A percentile compares a stretch with the other conserved stretches of the same genome.
phyloP scores from a whole-genome alignment of 1,140 invertebrate genomes.

The Anastrepha obliqua region DNA sequence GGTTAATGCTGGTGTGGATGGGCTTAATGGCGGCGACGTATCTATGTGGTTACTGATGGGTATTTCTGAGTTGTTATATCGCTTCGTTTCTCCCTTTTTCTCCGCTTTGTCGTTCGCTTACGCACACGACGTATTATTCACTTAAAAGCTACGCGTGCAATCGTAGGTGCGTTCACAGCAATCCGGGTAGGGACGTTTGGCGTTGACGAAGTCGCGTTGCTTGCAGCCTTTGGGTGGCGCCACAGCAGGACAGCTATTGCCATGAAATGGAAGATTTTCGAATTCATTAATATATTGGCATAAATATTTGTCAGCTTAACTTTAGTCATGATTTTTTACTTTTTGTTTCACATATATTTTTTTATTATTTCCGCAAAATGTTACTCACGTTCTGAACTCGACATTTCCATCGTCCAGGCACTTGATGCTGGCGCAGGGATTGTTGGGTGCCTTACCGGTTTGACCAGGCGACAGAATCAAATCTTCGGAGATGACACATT shows the following conservation, averaged over 20 bases:
- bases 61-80: too few species aligned
- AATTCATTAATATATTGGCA: not conserved
- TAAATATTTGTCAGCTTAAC: not conserved
- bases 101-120: not conserved
- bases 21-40: not conserved
- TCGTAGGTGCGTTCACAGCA: conserved; percentile 69
- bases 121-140: too few species aligned
- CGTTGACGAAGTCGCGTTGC: conserved; percentile 69
- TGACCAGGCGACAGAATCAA: conserved; percentile 70
- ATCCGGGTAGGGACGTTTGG: conserved; percentile 64
- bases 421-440: conserved; percentile 65
- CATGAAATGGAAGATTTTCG: conserved; percentile 20
- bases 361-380: conserved; percentile 15
- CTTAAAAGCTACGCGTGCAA: conserved; percentile 64
- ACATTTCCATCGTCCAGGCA: conserved; percentile 62
- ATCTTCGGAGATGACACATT: conserved; percentile 71
- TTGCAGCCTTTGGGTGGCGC: conserved; percentile 70
- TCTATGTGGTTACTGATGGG: too few species aligned
- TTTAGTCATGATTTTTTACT: too few species aligned
- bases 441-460: conserved; percentile 64
- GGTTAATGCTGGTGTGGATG: not conserved
- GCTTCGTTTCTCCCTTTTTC: not conserved
- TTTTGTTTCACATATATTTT: not conserved
- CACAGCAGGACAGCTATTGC: conserved; percentile 60
- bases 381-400: conserved; percentile 62